Evolutionary conservation across 1,140 invertebrate species (phyloP), one percentile per base, ranked within the genome.

Genomic region (Musca domestica): DNA sequence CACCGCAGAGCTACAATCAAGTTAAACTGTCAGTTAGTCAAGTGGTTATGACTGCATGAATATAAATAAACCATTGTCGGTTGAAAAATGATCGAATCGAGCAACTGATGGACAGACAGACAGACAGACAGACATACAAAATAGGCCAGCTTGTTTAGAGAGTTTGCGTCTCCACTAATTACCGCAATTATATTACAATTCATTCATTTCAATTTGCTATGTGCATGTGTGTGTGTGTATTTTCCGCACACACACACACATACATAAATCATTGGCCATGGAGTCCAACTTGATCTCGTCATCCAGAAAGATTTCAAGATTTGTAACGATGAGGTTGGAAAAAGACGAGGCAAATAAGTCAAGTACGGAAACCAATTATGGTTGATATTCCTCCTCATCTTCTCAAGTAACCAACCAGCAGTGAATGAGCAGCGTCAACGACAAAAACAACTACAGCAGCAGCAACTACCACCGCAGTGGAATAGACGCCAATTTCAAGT

Each of bases 401-500:
- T 5, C 34, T 41, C 34, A 41, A 41, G 34, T 41, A 41, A 41
- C 34, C 34, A 41, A 27, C 52, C n/a, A n/a, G n/a, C n/a, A n/a
- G n/a, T n/a, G n/a, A 56, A 56, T 27, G 14, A 56, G 4, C 23
- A 14, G 52, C 52, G n/a, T 51, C 19, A 23, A 23, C 10, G 12
- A 15, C 47, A 48, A 48, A 2, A 48, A 48, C 2, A 48, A 19
- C 48, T 1, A 17, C 48, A 49, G 19, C 48, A 19, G 10, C 34
- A 49, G 10, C n/a, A 9, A 48, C 4, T 48, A 48, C 3, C 46
- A n/a, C n/a, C n/a, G 10, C 10, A 41, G 10, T 12, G n/a, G 15
- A 34, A 34, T 34, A 41, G 56, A 61, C 56, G 56, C 27, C 56
- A 61, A 61, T 34, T 61, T 61, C 56, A 61, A 61, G 56, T 61